Base-by-base conservation (phyloP, 2,888 invertebrate species). In the Notocelia uddmanniana region DNA sequence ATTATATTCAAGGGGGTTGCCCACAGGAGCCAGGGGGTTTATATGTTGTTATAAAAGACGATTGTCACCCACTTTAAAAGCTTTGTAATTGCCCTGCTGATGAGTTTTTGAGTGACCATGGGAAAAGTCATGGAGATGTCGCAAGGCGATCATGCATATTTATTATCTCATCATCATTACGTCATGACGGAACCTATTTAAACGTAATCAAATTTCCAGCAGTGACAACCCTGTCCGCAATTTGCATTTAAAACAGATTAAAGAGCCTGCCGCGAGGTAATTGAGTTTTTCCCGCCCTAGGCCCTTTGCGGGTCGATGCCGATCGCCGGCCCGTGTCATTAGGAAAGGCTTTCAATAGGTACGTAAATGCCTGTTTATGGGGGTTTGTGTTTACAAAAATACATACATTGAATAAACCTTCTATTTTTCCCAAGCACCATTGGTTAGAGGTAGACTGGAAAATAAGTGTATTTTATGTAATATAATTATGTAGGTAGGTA, bases 191-290 rank as follows among this genome's bases (percentile, higher is more conserved):
- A 41, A 57, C 45, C 54, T 57, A 67, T 45, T 41, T 31, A 67
- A 57, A 67, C 19, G 21, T 41, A 67, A 57, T 41, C 57, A 41
- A 67, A 66, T 55, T 37, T 26, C 55, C 13, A 26, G 55, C 37
- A 37, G 26, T 3, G 66, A 23, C 68, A 72, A 34, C 72, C 68
- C 72, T 72, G 26, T 11, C 21, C n/a, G 67, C 68, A 62, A 72
- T 72, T 72, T 72, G 68, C 72, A 72, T 72, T 57, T 72, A 72
- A 62, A 72, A 68, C 62, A 72, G 72, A 72, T 68, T 72, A 72
- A 72, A 72, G 60, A 67, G 62, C 31, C 71, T 68, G 60, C 67
- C 57, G 57, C 37, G 5, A 10, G 23, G 60, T 68, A 67, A 72
- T 72, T 68, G 72, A 48, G 67, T 72, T 68, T 72, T 72, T 72